Evolutionary conservation across 2,797 vertebrate genomes (phyloP).

Genomic region (Oreochromis mossambicus): DNA sequence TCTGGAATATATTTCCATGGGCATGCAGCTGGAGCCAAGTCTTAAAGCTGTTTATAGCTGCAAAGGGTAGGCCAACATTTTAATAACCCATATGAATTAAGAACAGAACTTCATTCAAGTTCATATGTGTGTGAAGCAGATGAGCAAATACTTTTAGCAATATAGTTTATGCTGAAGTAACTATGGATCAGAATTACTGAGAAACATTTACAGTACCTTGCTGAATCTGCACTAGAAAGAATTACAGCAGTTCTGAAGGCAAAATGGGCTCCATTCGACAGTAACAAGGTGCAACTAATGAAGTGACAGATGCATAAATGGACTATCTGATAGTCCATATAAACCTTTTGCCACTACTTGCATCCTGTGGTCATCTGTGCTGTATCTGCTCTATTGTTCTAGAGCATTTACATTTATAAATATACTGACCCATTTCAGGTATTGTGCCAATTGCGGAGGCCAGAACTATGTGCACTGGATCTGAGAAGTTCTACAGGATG

Average conservation of each 20-base stretch:
- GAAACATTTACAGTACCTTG: not conserved
- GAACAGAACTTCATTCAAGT: not conserved
- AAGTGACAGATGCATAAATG: not conserved
- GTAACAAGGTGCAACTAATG: not conserved
- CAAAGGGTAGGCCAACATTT: not conserved
- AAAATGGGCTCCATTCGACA: fast-evolving
- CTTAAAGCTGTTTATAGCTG: not conserved
- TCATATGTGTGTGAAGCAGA: not conserved
- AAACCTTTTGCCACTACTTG: not conserved
- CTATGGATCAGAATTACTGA: not conserved
- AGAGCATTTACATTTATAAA: not conserved
- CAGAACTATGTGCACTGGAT: constrained; percentile 88
- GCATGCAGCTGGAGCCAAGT: not conserved
- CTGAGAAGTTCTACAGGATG: constrained; percentile 93
- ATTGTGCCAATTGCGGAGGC: constrained; percentile 90
- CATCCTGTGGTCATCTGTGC: not conserved
- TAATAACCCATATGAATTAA: not conserved
- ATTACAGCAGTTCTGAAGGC: not conserved
- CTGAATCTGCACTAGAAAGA: not conserved
- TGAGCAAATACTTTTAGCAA: not conserved
- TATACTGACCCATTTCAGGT: constrained; percentile 70
- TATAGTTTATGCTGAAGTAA: not conserved
- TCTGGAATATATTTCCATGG: not conserved
- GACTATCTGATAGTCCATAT: not conserved
- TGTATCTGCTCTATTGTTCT: not conserved